Evolutionary conservation across 2,797 vertebrate genomes (phyloP).

Genomic region (Myripristis jacobus): DNA sequence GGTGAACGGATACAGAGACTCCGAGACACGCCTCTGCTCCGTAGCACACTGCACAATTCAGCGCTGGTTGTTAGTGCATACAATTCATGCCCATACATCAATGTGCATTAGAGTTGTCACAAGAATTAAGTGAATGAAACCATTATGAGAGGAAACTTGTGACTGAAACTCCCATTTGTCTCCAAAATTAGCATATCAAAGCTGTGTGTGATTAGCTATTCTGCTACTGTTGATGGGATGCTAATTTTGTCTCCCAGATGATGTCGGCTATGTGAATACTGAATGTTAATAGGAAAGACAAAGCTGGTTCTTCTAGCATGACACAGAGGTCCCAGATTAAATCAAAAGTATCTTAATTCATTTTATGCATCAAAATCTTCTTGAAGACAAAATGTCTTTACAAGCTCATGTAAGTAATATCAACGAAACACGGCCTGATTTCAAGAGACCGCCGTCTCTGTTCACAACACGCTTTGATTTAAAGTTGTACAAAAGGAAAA

Average conservation of each 20-base stretch:
- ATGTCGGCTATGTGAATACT: constrained; percentile 21
- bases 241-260: constrained; percentile 21
- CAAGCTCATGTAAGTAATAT: not conserved
- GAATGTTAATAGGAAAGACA: not conserved
- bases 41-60: constrained; percentile 87
- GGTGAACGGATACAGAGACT: constrained; percentile 95
- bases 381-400: not conserved
- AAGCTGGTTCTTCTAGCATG: not conserved
- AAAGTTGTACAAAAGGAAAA: not conserved
- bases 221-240: constrained; percentile 19
- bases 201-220: constrained; percentile 19
- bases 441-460: not conserved
- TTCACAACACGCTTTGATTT: not conserved
- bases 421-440: not conserved
- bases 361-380: constrained; percentile 8
- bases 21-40: constrained; percentile 88
- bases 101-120: not conserved
- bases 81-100: not conserved
- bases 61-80: not conserved
- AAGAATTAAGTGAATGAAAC: constrained; percentile 9
- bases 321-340: constrained; percentile 22
- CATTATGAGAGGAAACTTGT: not conserved
- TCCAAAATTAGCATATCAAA: constrained; percentile 48
- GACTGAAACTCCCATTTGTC: constrained; percentile 20
- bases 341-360: not conserved